Conservation (phyloP, 2,797 vertebrate genomes). For the Apodemus agrarius region DNA sequence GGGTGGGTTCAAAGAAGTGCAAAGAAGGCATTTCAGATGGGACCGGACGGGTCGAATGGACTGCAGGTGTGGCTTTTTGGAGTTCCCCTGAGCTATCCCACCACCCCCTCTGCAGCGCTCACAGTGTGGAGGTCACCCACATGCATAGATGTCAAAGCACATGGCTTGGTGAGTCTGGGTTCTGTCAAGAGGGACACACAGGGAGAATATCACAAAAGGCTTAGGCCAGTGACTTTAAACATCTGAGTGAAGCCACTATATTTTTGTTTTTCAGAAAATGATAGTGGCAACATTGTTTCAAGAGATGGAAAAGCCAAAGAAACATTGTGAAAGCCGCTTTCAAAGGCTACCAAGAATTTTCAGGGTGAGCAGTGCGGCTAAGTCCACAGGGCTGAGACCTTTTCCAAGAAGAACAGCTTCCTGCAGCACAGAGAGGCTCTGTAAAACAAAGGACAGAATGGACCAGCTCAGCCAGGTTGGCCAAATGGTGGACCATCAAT, state of each 20-base stretch:
- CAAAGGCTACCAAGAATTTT: not conserved
- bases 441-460: not conserved
- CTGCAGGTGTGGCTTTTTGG: not conserved
- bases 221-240: not conserved
- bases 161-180: not conserved
- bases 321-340: not conserved
- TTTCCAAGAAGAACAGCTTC: not conserved
- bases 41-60: not conserved
- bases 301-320: not conserved
- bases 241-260: no score
- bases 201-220: not conserved
- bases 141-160: not conserved
- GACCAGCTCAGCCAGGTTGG: not conserved
- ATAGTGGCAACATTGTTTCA: not conserved
- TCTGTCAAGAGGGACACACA: not conserved
- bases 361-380: no score
- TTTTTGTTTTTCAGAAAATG: conserved; percentile 25
- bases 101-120: not conserved
- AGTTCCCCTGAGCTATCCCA: not conserved
- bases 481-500: not conserved
- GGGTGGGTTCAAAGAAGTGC: not conserved
- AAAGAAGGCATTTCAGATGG: not conserved
- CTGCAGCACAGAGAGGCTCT: not conserved
- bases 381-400: not conserved
- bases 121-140: not conserved